Percentiles rank a stretch among this genome's conserved stretches.
phyloP scores from a whole-genome alignment of 2,888 invertebrate genomes.

The Amiota mariae region DNA sequence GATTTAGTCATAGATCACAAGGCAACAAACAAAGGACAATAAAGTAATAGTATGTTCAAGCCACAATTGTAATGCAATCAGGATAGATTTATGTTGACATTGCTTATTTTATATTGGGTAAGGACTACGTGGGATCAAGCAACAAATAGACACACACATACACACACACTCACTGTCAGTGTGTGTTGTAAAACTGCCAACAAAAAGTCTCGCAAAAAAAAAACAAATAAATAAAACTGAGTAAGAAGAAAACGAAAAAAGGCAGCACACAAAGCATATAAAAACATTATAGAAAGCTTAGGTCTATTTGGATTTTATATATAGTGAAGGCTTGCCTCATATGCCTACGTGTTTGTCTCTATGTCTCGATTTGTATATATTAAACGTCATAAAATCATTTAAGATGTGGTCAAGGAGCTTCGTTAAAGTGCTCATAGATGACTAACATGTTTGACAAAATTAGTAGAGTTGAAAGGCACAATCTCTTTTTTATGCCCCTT shows the following conservation, averaged over 20 bases:
- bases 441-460: background rate
- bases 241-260: background rate
- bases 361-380: background rate
- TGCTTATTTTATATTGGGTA: constrained; percentile 15
- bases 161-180: background rate
- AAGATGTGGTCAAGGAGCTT: background rate
- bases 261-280: background rate
- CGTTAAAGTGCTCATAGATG: background rate
- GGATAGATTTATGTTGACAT: constrained; percentile 14
- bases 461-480: background rate
- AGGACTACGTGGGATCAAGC: background rate
- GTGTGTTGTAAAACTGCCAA: constrained; percentile 1
- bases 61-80: constrained; percentile 20
- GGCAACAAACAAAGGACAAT: background rate
- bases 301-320: no score
- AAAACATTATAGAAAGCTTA: no score
- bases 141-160: background rate
- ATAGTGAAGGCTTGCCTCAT: no score
- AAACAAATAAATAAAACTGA: no score
- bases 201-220: background rate
- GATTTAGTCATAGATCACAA: constrained; percentile 18
- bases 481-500: no score
- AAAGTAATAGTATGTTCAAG: background rate
- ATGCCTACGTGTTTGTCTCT: no score
- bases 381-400: background rate